phyloP scores from a whole-genome alignment of 2,113 vertebrate genomes.

The Archilochus colubris region DNA sequence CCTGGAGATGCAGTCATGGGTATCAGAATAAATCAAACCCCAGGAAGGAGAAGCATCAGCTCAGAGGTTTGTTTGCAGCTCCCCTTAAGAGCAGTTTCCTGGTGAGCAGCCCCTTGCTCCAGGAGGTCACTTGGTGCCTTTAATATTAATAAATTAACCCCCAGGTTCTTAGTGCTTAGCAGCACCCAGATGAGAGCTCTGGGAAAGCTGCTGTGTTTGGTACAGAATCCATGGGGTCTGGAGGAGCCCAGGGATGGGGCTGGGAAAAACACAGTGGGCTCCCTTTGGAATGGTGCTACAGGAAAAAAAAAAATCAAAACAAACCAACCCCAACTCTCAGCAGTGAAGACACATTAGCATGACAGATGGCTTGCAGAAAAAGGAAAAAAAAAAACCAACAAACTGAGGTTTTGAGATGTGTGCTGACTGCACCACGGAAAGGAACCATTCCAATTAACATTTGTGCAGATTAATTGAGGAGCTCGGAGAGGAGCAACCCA shows the following conservation, averaged over 20 bases:
- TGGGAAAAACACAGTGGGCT: neutral
- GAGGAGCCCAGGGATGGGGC: neutral
- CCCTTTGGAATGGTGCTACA: neutral
- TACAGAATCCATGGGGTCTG: neutral
- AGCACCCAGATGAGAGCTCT: rapidly evolving
- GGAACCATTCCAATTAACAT: constrained; percentile 47
- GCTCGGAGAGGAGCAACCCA: constrained; percentile 33
- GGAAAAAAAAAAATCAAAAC: neutral
- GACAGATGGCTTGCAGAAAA: constrained; percentile 62
- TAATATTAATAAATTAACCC: neutral
- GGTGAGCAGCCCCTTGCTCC: neutral
- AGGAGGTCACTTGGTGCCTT: neutral
- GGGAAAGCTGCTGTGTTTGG: neutral
- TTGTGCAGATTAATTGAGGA: constrained; percentile 38
- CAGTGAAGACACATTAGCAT: constrained; percentile 36
- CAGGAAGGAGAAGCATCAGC: neutral
- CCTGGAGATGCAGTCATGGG: neutral
- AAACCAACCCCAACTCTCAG: neutral
- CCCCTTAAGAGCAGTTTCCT: neutral
- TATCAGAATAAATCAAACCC: neutral
- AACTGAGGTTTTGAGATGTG: constrained; percentile 49
- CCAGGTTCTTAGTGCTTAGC: neutral
- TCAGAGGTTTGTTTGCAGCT: neutral
- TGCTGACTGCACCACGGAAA: constrained; percentile 40
- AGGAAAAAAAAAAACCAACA: neutral